These are phyloP conservation scores for Cryptocheilus praepositus DNA, from an alignment of 2,888 invertebrate genomes.

Conservation along the genomic window DNA sequence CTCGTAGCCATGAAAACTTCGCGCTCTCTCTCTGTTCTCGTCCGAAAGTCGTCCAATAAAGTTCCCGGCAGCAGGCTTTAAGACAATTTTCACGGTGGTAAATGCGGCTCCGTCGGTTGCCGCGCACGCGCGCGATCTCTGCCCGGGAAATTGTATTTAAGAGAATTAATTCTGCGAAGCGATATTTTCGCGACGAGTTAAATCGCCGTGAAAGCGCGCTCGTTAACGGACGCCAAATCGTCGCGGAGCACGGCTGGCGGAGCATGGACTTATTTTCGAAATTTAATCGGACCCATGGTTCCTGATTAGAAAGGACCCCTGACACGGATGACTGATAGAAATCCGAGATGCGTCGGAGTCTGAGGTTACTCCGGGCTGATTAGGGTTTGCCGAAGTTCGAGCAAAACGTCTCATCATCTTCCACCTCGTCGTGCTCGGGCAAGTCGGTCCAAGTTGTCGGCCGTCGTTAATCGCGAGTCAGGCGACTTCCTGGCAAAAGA, in stretches of 20 bases:
- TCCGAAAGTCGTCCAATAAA: conserved; percentile 51
- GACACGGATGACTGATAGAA: conserved; percentile 5
- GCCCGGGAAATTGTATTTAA: conserved; percentile 36
- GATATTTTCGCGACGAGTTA: conserved; percentile 17
- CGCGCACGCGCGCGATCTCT: conserved; percentile 2
- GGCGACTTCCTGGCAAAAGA: too few species aligned
- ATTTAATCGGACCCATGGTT: background rate
- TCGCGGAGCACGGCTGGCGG: too few species aligned
- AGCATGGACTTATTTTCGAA: too few species aligned
- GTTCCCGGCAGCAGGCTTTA: conserved; percentile 30
- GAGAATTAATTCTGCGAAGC: conserved; percentile 31
- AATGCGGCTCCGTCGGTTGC: too few species aligned
- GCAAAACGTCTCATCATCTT: conserved; percentile 15
- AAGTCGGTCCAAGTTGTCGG: conserved; percentile 19
- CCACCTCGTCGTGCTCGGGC: background rate
- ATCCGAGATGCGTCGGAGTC: conserved; percentile 6
- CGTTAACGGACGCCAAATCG: too few species aligned
- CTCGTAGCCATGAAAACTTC: conserved; percentile 42
- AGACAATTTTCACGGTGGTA: conserved; percentile 24
- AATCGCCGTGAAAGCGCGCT: too few species aligned
- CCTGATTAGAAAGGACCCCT: conserved; percentile 24
- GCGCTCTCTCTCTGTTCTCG: conserved; percentile 22
- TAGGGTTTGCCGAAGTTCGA: conserved; percentile 21
- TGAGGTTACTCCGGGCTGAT: conserved; percentile 22
- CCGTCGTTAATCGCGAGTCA: conserved; percentile 8